A percentile compares a stretch with the other conserved stretches of the same genome.
phyloP scores from a whole-genome alignment of 2,113 vertebrate genomes.

The Urocynchramus pylzowi region DNA sequence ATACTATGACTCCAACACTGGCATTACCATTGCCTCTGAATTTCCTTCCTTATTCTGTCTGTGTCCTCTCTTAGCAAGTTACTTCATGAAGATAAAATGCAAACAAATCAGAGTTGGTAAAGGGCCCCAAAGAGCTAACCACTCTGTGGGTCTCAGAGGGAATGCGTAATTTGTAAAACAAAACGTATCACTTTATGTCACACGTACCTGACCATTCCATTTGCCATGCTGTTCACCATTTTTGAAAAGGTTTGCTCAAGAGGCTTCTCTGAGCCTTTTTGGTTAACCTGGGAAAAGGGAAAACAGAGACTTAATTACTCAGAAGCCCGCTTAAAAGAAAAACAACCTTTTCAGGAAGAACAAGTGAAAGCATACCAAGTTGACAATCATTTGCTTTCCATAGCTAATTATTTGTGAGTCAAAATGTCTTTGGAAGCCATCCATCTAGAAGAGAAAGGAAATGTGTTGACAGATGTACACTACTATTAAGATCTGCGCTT shows the following conservation, averaged over 20 bases:
- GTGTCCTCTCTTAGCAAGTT: background rate
- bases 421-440: constrained; percentile 96
- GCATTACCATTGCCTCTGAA: background rate
- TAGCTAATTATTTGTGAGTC: constrained; percentile 93
- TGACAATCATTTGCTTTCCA: constrained; percentile 91
- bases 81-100: background rate
- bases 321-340: background rate
- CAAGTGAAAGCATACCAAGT: constrained; percentile 79
- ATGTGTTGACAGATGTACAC: background rate
- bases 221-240: constrained; percentile 85
- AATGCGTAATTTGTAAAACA: background rate
- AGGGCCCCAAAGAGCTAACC: background rate
- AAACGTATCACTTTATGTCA: background rate
- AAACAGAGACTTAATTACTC: background rate
- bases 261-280: constrained; percentile 93
- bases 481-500: background rate
- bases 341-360: background rate
- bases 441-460: constrained; percentile 76
- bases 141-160: background rate
- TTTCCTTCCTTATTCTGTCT: background rate
- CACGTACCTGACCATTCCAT: constrained; percentile 87
- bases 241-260: constrained; percentile 87
- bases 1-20: background rate
- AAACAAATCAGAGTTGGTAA: background rate
- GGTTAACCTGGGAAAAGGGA: constrained; percentile 83